These are phyloP conservation scores for Drosophila picticornis DNA, from an alignment of 2,888 invertebrate species.

Conservation along the genomic window DNA sequence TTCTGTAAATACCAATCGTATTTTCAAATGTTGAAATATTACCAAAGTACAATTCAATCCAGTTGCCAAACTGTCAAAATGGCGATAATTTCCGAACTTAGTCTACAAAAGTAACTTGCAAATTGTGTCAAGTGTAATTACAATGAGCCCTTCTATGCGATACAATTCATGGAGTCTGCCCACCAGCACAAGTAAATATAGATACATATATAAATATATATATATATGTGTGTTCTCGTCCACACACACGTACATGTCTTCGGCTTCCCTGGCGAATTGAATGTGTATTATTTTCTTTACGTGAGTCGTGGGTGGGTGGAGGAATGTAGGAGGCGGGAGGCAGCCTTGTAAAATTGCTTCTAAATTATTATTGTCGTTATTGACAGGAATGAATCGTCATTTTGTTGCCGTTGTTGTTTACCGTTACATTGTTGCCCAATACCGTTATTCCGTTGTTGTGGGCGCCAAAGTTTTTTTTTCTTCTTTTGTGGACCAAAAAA, in stretches of 20 bases:
- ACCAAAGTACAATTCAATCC: background rate
- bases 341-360: conserved; percentile 70
- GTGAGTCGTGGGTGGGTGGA: conserved; percentile 2
- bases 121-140: conserved; percentile 63
- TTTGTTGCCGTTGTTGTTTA: conserved; percentile 72
- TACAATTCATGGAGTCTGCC: conserved; percentile 33
- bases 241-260: conserved; percentile 11
- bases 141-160: conserved; percentile 13
- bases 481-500: conserved; percentile 12
- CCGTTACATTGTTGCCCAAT: conserved; percentile 32
- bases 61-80: conserved; percentile 15
- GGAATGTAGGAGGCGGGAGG: background rate
- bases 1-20: background rate
- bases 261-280: conserved; percentile 35
- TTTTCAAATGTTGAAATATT: background rate
- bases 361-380: conserved; percentile 82
- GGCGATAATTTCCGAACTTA: background rate
- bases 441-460: conserved; percentile 20
- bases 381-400: conserved; percentile 79
- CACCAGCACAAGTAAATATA: conserved; percentile 27
- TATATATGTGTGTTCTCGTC: background rate
- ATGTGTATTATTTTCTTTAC: conserved; percentile 61
- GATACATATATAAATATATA: conserved; percentile 19
- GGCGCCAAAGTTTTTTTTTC: conserved; percentile 23
- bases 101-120: conserved; percentile 28